phyloP scores from a whole-genome alignment of 2,888 invertebrate species.

The Caenorhabditis wallacei region DNA sequence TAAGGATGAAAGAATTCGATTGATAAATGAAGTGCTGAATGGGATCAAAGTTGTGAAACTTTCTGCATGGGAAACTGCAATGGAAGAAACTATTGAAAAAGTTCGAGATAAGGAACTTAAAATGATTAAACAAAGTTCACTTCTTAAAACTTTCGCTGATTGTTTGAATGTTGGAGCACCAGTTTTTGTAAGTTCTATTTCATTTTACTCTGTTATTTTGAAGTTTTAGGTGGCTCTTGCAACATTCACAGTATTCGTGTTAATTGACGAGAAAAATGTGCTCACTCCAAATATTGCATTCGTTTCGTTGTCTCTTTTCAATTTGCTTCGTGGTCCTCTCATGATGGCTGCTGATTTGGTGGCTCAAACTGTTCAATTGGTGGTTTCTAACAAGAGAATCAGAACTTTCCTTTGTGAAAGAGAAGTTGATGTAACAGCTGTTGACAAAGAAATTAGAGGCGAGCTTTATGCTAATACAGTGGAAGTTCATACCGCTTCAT shows the following conservation, averaged over 20 bases:
- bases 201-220: not conserved
- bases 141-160: conserved; percentile 78
- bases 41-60: conserved; percentile 89
- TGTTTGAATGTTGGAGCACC: conserved; percentile 80
- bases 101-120: conserved; percentile 67
- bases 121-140: conserved; percentile 75
- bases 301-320: conserved; percentile 97
- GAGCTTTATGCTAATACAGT: conserved; percentile 66
- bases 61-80: conserved; percentile 85
- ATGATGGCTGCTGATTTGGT: conserved; percentile 85
- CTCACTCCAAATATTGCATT: conserved; percentile 88
- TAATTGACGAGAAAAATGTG: conserved; percentile 75
- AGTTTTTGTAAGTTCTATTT: conserved; percentile 73
- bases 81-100: conserved; percentile 77
- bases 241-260: conserved; percentile 79
- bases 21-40: conserved; percentile 94
- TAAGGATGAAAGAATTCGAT: conserved; percentile 94
- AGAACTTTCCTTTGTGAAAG: conserved; percentile 77
- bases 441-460: conserved; percentile 65
- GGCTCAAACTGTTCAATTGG: conserved; percentile 80
- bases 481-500: conserved; percentile 65
- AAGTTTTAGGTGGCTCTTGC: conserved; percentile 77
- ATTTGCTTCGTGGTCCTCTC: conserved; percentile 86
- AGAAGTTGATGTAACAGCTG: conserved; percentile 61
- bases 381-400: conserved; percentile 79